Percentiles rank a stretch among this genome's conserved stretches.
phyloP scores from a whole-genome alignment of 2,888 invertebrate genomes.

The Ischnus inquisitorius region DNA sequence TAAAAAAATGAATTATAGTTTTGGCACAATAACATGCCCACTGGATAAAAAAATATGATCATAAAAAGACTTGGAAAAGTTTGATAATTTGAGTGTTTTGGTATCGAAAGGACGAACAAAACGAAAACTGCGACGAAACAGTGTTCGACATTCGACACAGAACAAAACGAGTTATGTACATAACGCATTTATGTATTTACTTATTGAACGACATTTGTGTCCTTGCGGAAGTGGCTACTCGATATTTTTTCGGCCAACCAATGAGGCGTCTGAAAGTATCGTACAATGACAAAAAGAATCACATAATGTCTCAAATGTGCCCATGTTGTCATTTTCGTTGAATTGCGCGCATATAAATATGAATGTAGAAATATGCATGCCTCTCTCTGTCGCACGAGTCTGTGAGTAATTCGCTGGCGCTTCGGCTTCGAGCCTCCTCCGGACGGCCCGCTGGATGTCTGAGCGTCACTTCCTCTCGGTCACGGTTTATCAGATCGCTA shows the following conservation, averaged over 20 bases:
- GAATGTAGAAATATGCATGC: conserved; percentile 67
- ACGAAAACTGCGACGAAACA: conserved; percentile 28
- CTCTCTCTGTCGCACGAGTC: conserved; percentile 84
- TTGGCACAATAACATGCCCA: neutral
- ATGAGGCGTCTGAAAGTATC: conserved; percentile 66
- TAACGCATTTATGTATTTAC: conserved; percentile 70
- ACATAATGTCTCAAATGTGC: conserved; percentile 1
- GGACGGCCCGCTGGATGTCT: conserved; percentile 85
- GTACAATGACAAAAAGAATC: conserved; percentile 26
- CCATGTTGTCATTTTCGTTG: neutral
- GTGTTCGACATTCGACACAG: conserved; percentile 37
- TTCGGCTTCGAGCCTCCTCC: conserved; percentile 87
- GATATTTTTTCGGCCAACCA: conserved; percentile 73
- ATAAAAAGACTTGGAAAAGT: too few relatives aligned
- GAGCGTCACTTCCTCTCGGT: conserved; percentile 85
- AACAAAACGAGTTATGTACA: conserved; percentile 50
- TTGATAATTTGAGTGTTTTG: too few relatives aligned
- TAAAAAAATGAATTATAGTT: neutral
- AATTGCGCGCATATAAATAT: neutral
- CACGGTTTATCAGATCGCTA: conserved; percentile 79
- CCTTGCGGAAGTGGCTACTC: conserved; percentile 70
- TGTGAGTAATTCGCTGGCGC: conserved; percentile 89
- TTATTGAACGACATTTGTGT: conserved; percentile 73
- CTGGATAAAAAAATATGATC: neutral
- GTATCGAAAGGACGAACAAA: neutral